Base-by-base conservation (phyloP, 2,888 invertebrate genomes). In the Agrochola lota region DNA sequence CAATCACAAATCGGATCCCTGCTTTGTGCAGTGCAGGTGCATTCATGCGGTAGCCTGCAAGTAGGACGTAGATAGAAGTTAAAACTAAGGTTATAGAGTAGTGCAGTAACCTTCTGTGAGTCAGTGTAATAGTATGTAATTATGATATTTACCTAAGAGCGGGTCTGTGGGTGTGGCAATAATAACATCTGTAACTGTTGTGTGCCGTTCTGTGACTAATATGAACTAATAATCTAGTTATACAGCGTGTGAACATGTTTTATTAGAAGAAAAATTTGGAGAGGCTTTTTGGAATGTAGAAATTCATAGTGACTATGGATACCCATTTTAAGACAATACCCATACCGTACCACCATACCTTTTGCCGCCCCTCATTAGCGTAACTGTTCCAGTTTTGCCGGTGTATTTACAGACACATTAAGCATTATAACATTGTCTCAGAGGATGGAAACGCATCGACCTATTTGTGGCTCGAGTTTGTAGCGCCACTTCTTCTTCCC, bases 111-210 rank as follows among this genome's bases (percentile, higher is more conserved):
- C 86, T 84, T 84, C 86, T 64, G 68, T 68, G 62, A 85, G 86
- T 85, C 83, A 66, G 78, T 72, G 78, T 85, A 85, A 84, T 78
- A 62, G 78, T 72, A 17, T 59, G 83, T 74, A 82, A 84, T 84
- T 84, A 85, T 82, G 78, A 74, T 85, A 84, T 84, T 84, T 85
- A 85, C 86, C 62, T 82, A 73, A 82, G 83, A 74, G 59, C 59
- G 59, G 55, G 77, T 23, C 49, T 30, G 26, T 62, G 70, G 84
- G 84, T 74, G 84, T 85, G 84, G 70, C 66, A 60, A 52, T 85
- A 84, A 84, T 80, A 73, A 68, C 77, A 71, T 85, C 84, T 77
- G 81, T 81, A 55, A 75, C 81, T 74, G 60, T 77, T 60, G 75
- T 76, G 73, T 80, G 67, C 71, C 12, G 63, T 67, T 57, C 70